phyloP scores from a whole-genome alignment of 2,113 vertebrate species.

The Mystacornis crossleyi region DNA sequence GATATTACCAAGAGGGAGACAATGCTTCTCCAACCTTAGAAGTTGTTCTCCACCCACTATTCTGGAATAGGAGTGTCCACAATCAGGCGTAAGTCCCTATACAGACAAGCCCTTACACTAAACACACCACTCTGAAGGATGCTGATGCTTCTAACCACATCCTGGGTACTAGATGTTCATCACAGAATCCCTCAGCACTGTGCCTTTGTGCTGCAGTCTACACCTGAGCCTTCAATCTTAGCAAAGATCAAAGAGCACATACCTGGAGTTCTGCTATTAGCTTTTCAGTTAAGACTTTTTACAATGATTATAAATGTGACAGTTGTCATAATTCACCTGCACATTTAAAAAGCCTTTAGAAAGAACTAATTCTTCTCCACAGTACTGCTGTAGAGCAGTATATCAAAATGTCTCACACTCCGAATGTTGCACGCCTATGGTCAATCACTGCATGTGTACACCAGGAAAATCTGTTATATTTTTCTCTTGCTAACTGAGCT shows the following conservation, averaged over 20 bases:
- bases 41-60: slow-evolving; percentile 3
- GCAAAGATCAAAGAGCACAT: not conserved
- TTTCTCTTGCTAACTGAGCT: not conserved
- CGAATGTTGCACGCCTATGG: not conserved
- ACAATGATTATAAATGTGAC: not conserved
- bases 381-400: not conserved
- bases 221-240: not conserved
- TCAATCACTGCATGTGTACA: not conserved
- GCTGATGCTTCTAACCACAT: slow-evolving; percentile 2
- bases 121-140: not conserved
- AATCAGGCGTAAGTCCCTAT: not conserved
- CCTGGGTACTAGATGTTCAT: not conserved
- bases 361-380: not conserved
- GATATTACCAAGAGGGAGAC: not conserved
- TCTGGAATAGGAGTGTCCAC: slow-evolving; percentile 9
- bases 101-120: not conserved
- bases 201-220: not conserved
- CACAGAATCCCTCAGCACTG: not conserved
- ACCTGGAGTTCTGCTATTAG: not conserved
- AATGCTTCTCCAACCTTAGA: not conserved
- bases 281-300: not conserved
- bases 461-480: not conserved
- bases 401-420: not conserved
- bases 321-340: not conserved
- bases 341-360: not conserved